Evolutionary conservation across 2,797 vertebrate species (phyloP).

Genomic region (Pseudochaenichthys georgianus): DNA sequence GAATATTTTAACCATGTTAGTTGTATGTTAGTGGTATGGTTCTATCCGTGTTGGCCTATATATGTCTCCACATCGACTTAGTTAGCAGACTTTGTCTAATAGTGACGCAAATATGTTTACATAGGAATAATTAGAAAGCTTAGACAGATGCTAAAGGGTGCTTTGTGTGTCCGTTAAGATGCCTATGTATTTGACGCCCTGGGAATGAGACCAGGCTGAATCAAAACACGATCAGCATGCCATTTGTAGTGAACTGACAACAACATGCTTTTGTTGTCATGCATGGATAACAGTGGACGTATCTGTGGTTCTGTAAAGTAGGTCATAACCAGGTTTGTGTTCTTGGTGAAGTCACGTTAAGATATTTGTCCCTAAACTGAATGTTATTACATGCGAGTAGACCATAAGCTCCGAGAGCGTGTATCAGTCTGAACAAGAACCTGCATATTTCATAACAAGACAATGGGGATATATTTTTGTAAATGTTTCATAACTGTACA

Average conservation of each 20-base stretch:
- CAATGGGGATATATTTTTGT: slow-evolving; percentile 65
- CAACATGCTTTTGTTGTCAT: slow-evolving; percentile 22
- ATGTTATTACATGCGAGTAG: slow-evolving; percentile 52
- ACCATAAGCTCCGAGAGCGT: slow-evolving; percentile 54
- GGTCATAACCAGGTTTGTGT: slow-evolving; percentile 50
- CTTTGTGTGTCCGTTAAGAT: too few relatives aligned
- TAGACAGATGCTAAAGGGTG: too few relatives aligned
- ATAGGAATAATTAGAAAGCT: too few relatives aligned
- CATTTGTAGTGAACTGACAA: slow-evolving; percentile 13
- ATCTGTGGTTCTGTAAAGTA: slow-evolving; percentile 51
- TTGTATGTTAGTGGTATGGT: too few relatives aligned
- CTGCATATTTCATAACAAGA: slow-evolving; percentile 71
- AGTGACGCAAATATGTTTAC: too few relatives aligned
- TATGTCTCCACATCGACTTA: not conserved
- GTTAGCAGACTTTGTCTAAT: too few relatives aligned
- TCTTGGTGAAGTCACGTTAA: slow-evolving; percentile 9
- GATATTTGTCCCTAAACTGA: slow-evolving; percentile 18
- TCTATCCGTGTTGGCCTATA: not conserved
- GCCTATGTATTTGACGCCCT: too few relatives aligned
- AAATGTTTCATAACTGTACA: slow-evolving; percentile 71
- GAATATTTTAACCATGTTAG: not conserved
- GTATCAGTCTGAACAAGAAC: slow-evolving; percentile 66
- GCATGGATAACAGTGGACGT: slow-evolving; percentile 34
- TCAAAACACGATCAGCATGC: not conserved
- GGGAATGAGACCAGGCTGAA: too few relatives aligned